Percentiles rank a stretch among this genome's conserved stretches.
Conservation (phyloP, 2,797 vertebrate species). For the Poecile montanus region DNA sequence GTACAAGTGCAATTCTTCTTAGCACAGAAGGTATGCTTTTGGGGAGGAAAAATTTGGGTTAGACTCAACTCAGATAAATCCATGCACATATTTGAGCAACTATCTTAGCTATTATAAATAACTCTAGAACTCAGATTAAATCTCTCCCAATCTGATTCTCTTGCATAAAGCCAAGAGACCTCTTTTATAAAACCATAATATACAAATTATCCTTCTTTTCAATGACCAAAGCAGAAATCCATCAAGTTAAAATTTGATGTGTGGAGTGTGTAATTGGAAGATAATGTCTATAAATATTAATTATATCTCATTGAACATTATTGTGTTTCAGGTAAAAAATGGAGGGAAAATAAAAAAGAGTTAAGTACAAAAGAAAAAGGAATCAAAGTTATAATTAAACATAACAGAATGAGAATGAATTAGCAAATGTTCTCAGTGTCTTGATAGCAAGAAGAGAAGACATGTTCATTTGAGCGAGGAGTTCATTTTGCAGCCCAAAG, state of each 20-base stretch:
- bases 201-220: neutral
- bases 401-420: constrained; percentile 50
- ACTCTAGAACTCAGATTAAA: neutral
- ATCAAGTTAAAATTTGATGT: neutral
- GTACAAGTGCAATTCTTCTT: neutral
- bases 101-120: neutral
- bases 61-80: neutral
- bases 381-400: constrained; percentile 39
- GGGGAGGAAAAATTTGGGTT: neutral
- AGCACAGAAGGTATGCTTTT: neutral
- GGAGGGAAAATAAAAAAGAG: neutral
- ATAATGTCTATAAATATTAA: neutral
- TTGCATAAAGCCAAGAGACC: neutral
- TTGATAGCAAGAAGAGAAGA: constrained; percentile 51
- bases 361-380: constrained; percentile 38
- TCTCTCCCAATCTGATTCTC: neutral
- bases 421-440: constrained; percentile 49
- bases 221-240: neutral
- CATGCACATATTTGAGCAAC: neutral
- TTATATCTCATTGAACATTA: neutral
- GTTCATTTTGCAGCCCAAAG: neutral
- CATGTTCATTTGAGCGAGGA: constrained; percentile 8
- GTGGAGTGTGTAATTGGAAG: neutral
- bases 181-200: neutral
- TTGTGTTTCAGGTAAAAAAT: constrained; percentile 23